A percentile compares a stretch with the other conserved stretches of the same genome.
Conservation (phyloP, 2,888 invertebrate species). For the Acanthopleura granulata region DNA sequence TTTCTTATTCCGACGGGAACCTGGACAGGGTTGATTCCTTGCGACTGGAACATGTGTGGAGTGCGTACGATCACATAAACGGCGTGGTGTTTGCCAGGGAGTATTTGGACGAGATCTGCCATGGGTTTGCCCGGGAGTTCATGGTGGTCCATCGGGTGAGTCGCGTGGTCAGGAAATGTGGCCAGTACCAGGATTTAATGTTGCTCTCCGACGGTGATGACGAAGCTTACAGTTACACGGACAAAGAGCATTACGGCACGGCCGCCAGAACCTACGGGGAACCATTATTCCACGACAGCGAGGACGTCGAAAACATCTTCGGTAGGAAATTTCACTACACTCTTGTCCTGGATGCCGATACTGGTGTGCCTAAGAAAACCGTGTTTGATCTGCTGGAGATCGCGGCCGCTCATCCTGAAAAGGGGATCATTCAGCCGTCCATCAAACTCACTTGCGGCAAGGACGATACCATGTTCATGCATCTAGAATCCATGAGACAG, state of each 20-base stretch:
- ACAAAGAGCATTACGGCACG: conserved; percentile 45
- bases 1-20: conserved; percentile 46
- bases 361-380: conserved; percentile 48
- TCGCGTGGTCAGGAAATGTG: conserved; percentile 56
- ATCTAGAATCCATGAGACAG: conserved; percentile 55
- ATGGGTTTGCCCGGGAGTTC: conserved; percentile 53
- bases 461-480: conserved; percentile 59
- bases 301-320: conserved; percentile 55
- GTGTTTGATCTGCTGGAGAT: conserved; percentile 51
- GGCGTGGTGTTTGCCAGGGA: conserved; percentile 46
- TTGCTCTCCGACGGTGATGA: conserved; percentile 55
- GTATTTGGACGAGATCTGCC: conserved; percentile 55
- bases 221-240: conserved; percentile 54
- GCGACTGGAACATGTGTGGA: conserved; percentile 51
- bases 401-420: conserved; percentile 56
- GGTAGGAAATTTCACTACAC: conserved; percentile 57
- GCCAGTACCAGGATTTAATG: conserved; percentile 63
- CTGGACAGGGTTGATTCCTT: conserved; percentile 43
- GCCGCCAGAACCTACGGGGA: conserved; percentile 47
- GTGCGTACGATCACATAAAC: conserved; percentile 44
- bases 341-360: conserved; percentile 58
- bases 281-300: conserved; percentile 53
- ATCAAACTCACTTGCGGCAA: conserved; percentile 49
- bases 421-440: conserved; percentile 58
- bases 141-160: conserved; percentile 59